A percentile compares a stretch with the other conserved stretches of the same genome.
Conservation (phyloP, 2,888 invertebrate genomes). For the Erebia epiphron region DNA sequence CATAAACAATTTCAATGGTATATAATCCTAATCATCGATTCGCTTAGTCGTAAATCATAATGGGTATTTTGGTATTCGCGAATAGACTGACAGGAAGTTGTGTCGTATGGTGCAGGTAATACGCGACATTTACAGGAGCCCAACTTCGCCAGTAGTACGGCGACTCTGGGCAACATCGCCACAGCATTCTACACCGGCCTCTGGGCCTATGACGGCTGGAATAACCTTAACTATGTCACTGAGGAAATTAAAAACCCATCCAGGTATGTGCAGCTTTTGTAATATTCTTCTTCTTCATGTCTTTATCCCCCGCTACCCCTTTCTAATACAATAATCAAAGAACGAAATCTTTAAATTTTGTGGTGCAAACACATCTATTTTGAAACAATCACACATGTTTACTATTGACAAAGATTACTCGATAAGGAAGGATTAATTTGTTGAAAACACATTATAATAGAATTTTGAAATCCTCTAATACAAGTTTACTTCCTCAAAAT, state of each 20-base stretch:
- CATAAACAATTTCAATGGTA: constrained; percentile 13
- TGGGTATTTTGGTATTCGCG: constrained; percentile 64
- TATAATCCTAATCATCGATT: constrained; percentile 30
- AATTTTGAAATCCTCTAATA: too few relatives aligned
- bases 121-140: constrained; percentile 91
- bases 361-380: neutral
- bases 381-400: neutral
- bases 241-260: constrained; percentile 99
- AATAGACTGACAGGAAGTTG: constrained; percentile 75
- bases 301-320: too few relatives aligned
- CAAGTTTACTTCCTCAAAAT: too few relatives aligned
- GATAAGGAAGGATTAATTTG: too few relatives aligned
- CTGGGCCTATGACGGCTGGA: constrained; percentile 99
- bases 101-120: constrained; percentile 87
- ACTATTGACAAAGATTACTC: too few relatives aligned
- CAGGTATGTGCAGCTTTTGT: constrained; percentile 81
- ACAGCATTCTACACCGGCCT: constrained; percentile 97
- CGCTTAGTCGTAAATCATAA: constrained; percentile 46
- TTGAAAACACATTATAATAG: too few relatives aligned
- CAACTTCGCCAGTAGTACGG: constrained; percentile 89
- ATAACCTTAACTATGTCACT: constrained; percentile 99
- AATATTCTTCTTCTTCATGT: neutral
- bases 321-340: too few relatives aligned
- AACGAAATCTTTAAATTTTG: too few relatives aligned
- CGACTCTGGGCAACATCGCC: constrained; percentile 92